Evolutionary conservation across 2,113 vertebrate genomes (phyloP), one percentile per base, ranked within the genome.

Genomic region (Casuarius casuarius): DNA sequence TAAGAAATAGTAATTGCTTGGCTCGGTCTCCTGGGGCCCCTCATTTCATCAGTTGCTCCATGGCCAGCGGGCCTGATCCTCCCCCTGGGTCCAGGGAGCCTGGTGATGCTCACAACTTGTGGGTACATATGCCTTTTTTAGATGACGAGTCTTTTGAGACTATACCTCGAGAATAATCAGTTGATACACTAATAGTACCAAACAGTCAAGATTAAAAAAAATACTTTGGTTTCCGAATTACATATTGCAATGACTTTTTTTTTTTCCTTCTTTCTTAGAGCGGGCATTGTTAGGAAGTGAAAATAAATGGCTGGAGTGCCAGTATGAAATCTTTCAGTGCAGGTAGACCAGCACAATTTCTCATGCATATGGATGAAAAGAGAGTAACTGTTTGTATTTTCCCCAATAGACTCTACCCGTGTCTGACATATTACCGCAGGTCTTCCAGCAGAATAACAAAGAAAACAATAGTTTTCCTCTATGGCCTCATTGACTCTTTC

Each of bases 391-490:
- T 91, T 97, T 86, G 59, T 91, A 56, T 95, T 95, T 97, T 86
- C 46, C 94, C 87, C 92, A 74, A 22, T 80, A 88, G 95, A 26
- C 68, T 83, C 33, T 84, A 23, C 75, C 4, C 1, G 14, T 90
- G 54, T 86, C 89, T 94, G 84, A 94, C 89, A 89, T 79, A 92
- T 88, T 95, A 94, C 87, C 0, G 0, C 78, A 88, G 82, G 71
- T 91, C 81, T 95, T 95, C 71, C 75, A 68, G 61, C 72, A 84
- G 94, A 96, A 95, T 92, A 95, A 91, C 91, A 95, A 94, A 93
- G 92, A 94, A 95, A 96, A 89, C 94, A 93, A 20, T 46, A 93
- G 85, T 93, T 95, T 95, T 90, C 82, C 87, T 96, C 95, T 22
- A 31, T 87, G 78, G 91, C 95, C 94, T 95, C 93, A 75, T 95